phyloP scores from a whole-genome alignment of 2,888 invertebrate species.

The Clanis bilineata region DNA sequence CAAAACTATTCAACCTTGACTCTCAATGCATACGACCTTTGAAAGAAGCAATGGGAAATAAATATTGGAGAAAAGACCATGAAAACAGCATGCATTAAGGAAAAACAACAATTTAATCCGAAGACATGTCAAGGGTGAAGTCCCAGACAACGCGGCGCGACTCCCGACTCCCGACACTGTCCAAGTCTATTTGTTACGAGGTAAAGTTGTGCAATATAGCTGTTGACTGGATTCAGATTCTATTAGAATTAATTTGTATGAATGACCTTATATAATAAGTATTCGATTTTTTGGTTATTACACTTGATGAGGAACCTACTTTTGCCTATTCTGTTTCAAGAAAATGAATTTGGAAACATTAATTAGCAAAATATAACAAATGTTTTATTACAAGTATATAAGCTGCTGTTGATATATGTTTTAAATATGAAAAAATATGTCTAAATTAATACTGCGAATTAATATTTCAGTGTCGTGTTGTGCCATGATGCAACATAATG shows the following conservation, averaged over 20 bases:
- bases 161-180: background rate
- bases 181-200: background rate
- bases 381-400: too few species aligned
- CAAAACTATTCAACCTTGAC: background rate
- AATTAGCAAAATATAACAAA: too few species aligned
- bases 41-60: background rate
- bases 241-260: background rate
- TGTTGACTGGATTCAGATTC: background rate
- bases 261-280: too few species aligned
- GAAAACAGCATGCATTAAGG: background rate
- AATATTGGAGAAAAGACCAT: background rate
- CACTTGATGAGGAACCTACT: too few species aligned
- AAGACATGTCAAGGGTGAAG: slow-evolving; percentile 16
- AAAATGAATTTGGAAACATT: too few species aligned
- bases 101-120: slow-evolving; percentile 17
- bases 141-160: slow-evolving; percentile 12
- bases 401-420: too few species aligned
- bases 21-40: background rate
- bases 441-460: too few species aligned
- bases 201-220: background rate
- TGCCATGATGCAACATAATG: too few species aligned
- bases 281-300: too few species aligned
- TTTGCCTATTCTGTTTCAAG: too few species aligned
- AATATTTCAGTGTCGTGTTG: too few species aligned
- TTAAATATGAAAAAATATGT: too few species aligned